Evolutionary conservation across 2,888 invertebrate genomes (phyloP).

Genomic region (Mactromeris polynyma): DNA sequence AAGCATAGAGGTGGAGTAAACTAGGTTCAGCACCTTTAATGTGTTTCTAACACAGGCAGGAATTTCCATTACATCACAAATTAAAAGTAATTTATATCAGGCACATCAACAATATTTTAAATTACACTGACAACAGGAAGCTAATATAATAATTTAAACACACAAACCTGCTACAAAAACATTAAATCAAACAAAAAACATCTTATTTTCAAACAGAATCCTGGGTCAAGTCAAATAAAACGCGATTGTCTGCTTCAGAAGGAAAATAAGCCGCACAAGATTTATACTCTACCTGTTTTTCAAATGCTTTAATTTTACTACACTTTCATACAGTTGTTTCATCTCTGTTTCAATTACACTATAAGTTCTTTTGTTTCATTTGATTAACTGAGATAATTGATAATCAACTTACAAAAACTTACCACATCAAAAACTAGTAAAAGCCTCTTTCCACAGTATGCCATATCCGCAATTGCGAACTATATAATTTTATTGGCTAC

Average conservation of each 20-base stretch:
- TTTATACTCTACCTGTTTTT: too few species aligned
- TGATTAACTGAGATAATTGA: too few species aligned
- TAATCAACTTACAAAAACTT: too few species aligned
- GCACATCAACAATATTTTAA: conserved; percentile 26
- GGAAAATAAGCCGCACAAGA: too few species aligned
- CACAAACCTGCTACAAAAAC: conserved; percentile 14
- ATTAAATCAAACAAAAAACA: neutral
- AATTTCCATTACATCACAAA: conserved; percentile 7
- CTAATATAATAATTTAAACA: conserved; percentile 5
- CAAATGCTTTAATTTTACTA: too few species aligned
- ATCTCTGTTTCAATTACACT: too few species aligned
- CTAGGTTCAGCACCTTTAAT: neutral
- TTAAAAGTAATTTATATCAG: conserved; percentile 23
- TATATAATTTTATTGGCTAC: too few species aligned
- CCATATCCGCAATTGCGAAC: too few species aligned
- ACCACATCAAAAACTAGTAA: too few species aligned
- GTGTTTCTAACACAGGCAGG: neutral
- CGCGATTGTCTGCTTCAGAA: neutral
- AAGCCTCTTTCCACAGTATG: too few species aligned
- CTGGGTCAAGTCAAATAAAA: neutral
- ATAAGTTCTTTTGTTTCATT: too few species aligned
- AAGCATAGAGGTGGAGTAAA: neutral
- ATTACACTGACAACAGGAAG: conserved; percentile 30
- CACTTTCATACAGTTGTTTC: too few species aligned
- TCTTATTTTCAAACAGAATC: neutral